These are phyloP conservation scores for Pipistrellus kuhlii DNA, from an alignment of 2,797 vertebrate genomes.

Conservation along the genomic window DNA sequence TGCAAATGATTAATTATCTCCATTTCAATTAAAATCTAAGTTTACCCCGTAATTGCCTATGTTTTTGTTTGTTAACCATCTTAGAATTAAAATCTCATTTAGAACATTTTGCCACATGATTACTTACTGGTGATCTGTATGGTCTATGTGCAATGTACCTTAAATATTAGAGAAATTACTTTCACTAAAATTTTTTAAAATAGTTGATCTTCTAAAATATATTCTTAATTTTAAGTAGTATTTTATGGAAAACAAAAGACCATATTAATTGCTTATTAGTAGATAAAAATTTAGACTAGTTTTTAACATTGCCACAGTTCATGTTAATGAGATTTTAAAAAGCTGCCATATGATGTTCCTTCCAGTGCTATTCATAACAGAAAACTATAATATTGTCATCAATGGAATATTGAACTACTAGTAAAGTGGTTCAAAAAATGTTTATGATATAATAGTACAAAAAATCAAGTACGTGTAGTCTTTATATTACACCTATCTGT, in stretches of 20 bases:
- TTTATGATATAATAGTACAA: conserved; percentile 19
- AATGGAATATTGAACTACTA: not conserved
- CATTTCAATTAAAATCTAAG: conserved; percentile 56
- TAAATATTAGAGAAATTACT: conserved; percentile 46
- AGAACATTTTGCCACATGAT: conserved; percentile 22
- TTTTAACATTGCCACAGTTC: conserved; percentile 24
- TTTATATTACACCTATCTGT: not conserved
- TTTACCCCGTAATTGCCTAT: conserved; percentile 43
- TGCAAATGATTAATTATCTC: conserved; percentile 46
- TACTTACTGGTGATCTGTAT: conserved; percentile 41
- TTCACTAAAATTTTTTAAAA: conserved; percentile 13
- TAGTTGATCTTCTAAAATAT: conserved; percentile 21
- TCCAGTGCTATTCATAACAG: not conserved
- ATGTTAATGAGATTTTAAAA: conserved; percentile 7
- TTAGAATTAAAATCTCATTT: conserved; percentile 55
- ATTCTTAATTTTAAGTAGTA: conserved; percentile 38
- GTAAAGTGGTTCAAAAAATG: not conserved
- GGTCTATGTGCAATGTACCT: conserved; percentile 21
- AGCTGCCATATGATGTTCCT: not conserved
- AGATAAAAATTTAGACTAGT: conserved; percentile 30
- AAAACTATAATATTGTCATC: not conserved
- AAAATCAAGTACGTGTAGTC: conserved; percentile 1
- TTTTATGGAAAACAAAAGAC: conserved; percentile 41
- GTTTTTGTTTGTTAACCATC: conserved; percentile 58
- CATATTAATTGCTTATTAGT: not conserved